Base-by-base conservation (phyloP, 2,888 invertebrate species). In the Pilophorus perplexus region DNA sequence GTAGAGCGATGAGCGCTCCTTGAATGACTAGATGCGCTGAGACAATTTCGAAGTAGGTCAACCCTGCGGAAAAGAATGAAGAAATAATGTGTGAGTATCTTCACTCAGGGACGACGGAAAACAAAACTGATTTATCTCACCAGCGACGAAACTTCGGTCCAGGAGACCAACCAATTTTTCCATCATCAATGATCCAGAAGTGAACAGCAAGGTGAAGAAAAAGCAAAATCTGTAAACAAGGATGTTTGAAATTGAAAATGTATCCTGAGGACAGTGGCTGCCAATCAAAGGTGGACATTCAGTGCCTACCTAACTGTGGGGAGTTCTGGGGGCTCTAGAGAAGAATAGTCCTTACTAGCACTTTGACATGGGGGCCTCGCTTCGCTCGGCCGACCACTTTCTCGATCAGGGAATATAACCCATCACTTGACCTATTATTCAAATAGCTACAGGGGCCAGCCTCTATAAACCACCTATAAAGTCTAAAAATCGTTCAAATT, bases 161-260 rank as follows among this genome's bases (percentile, higher is more conserved):
- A 74, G 67, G 10, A 73, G 50, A 2, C 74, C 74, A 18, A 70
- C 71, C 44, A 71, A 70, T 66, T 74, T 74, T 54, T 74, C 74
- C 71, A 72, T 72, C 64, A 74, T 69, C 14, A 74, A 71, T n/a
- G 74, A 72, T 44, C 74, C 74, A 12, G 73, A 73, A 0, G 74
- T 74, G 38, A 74, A 74, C 12, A 73, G 73, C 68, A 74, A 70
- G 4, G 74, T 73, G 6, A 74, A 71, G 66, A 72, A 73, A 50
- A 74, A 74, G 52, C 73, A 71, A 55, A 74, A 73, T 44, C 74
- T 74, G 70, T 27, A 65, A 46, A 10, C 12, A 20, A 46, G 23
- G 23, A 12, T n/a, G 38, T 2, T 38, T 38, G 3, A 14, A 38
- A 38, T 6, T 14, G 10, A 8, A 6, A 33, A 33, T 8, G 10